Evolutionary conservation across 2,113 vertebrate genomes (phyloP).

Genomic region (Neogobius melanostomus): DNA sequence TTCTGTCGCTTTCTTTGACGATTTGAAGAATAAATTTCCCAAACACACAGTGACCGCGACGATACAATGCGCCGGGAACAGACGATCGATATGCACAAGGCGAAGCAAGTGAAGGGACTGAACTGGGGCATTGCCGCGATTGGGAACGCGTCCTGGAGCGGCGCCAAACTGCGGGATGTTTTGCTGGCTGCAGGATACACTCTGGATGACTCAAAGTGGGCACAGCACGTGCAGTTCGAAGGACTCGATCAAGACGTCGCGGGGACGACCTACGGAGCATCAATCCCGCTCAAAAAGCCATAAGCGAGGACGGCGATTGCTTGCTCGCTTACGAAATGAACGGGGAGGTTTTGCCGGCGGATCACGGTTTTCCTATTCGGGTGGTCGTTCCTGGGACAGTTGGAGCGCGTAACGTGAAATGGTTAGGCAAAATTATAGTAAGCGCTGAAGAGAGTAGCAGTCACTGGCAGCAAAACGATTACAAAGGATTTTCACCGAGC

Average conservation of each 20-base stretch:
- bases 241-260: constrained; percentile 84
- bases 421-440: constrained; percentile 83
- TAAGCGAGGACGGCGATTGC: constrained; percentile 83
- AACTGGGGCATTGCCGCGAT: constrained; percentile 88
- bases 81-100: constrained; percentile 83
- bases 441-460: constrained; percentile 85
- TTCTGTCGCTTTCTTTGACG: constrained; percentile 77
- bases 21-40: constrained; percentile 83
- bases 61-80: constrained; percentile 93
- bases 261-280: constrained; percentile 84
- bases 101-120: constrained; percentile 88
- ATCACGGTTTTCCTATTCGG: constrained; percentile 91
- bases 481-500: constrained; percentile 90
- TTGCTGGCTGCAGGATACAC: constrained; percentile 80
- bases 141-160: constrained; percentile 88
- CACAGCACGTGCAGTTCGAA: constrained; percentile 90
- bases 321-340: constrained; percentile 97
- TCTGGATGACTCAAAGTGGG: constrained; percentile 56
- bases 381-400: constrained; percentile 90
- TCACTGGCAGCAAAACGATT: constrained; percentile 96
- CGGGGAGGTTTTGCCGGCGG: constrained; percentile 82
- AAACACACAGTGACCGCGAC: constrained; percentile 87
- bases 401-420: constrained; percentile 92
- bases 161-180: constrained; percentile 83
- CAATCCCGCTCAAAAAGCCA: constrained; percentile 84